phyloP scores from a whole-genome alignment of 2,797 vertebrate species.

The Danio kyathit region DNA sequence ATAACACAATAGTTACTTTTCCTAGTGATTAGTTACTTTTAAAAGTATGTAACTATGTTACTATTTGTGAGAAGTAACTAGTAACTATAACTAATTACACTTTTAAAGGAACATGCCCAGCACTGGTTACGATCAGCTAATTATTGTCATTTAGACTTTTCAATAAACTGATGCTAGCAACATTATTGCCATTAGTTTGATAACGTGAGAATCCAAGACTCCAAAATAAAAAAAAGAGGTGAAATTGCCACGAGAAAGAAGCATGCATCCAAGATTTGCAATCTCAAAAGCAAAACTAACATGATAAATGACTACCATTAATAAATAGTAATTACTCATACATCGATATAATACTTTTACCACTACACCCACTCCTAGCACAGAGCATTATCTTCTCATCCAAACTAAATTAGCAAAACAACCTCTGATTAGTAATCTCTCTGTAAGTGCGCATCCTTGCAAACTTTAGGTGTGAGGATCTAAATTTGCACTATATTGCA shows the following conservation, averaged over 20 bases:
- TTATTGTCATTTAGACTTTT: background rate
- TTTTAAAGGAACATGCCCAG: too few relatives aligned
- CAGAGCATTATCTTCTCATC: background rate
- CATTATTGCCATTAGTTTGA: background rate
- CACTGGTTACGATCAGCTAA: too few relatives aligned
- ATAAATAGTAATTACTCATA: background rate
- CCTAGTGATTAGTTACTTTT: too few relatives aligned
- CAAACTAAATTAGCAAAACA: background rate
- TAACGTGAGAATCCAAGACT: background rate
- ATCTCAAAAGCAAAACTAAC: background rate
- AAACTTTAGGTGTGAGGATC: conserved; percentile 31
- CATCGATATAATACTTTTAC: background rate
- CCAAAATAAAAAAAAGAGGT: background rate
- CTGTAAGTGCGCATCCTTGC: background rate
- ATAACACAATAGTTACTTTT: too few relatives aligned
- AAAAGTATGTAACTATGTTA: too few relatives aligned
- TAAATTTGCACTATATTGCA: conserved; percentile 16
- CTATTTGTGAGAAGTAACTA: too few relatives aligned
- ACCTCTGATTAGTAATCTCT: background rate
- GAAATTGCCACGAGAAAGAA: background rate
- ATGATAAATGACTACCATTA: background rate
- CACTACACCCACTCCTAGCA: background rate
- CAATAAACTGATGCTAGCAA: background rate
- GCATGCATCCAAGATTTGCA: background rate
- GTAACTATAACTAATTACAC: too few relatives aligned